Conservation (phyloP, 2,113 vertebrate genomes). For the Esox niger region DNA sequence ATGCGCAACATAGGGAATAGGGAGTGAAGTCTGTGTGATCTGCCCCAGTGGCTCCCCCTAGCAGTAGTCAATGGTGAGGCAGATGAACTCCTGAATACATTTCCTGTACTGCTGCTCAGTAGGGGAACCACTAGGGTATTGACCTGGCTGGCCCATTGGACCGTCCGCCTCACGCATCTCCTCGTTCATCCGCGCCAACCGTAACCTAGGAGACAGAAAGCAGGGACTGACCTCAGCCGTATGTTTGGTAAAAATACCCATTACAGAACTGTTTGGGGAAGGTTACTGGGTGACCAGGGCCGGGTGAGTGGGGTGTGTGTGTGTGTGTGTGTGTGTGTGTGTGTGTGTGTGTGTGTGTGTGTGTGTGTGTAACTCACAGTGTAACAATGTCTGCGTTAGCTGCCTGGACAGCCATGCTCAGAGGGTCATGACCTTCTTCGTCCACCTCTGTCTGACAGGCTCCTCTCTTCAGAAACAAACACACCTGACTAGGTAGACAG, state of each 20-base stretch:
- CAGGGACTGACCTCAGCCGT: not conserved
- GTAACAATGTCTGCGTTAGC: slow-evolving; percentile 98
- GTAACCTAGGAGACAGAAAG: slow-evolving; percentile 73
- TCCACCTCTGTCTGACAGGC: slow-evolving; percentile 93
- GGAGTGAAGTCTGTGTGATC: not conserved
- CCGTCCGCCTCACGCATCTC: slow-evolving; percentile 97
- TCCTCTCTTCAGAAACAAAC: slow-evolving; percentile 95
- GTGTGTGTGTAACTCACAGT: slow-evolving; percentile 73
- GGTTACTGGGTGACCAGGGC: not conserved
- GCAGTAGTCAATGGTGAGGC: slow-evolving; percentile 79
- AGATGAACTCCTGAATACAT: slow-evolving; percentile 97
- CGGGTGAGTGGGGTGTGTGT: not conserved
- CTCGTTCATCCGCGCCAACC: slow-evolving; percentile 96
- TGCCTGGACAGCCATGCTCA: slow-evolving; percentile 92
- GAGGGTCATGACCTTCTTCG: slow-evolving; percentile 88
- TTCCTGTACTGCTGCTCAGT: slow-evolving; percentile 97
- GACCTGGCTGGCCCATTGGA: slow-evolving; percentile 95
- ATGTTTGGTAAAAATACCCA: no score
- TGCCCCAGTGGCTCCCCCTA: slow-evolving; percentile 49
- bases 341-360: not conserved
- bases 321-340: no score
- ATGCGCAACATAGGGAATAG: no score
- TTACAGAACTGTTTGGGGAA: not conserved
- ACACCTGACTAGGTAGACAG: slow-evolving; percentile 82
- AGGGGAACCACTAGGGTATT: slow-evolving; percentile 90